Conservation (phyloP, 1,140 invertebrate species). For the Marisa cornuarietis region DNA sequence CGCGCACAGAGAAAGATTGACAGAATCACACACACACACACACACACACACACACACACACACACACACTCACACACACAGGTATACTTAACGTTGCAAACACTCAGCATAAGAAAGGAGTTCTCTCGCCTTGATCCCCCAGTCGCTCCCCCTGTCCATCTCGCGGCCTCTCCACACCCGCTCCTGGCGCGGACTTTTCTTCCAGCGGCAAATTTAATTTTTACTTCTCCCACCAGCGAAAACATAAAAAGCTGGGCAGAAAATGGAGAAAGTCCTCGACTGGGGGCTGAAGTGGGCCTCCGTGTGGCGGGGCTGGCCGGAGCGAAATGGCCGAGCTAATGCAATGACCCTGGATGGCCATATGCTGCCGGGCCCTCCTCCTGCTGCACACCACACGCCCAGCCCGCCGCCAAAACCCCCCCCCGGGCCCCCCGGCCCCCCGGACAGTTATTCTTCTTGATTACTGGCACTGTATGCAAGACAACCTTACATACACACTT, state of each 20-base stretch:
- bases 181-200: neutral
- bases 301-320: neutral
- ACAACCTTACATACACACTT: too few relatives aligned
- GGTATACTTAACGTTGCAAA: neutral
- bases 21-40: neutral
- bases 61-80: neutral
- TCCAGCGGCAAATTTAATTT: slow-evolving; percentile 21
- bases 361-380: slow-evolving; percentile 15
- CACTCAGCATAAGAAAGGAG: neutral
- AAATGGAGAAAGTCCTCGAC: slow-evolving; percentile 27
- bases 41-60: slow-evolving; percentile 3
- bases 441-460: too few relatives aligned
- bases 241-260: slow-evolving; percentile 17
- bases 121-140: neutral
- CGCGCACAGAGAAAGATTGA: neutral
- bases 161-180: neutral
- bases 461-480: too few relatives aligned
- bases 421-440: too few relatives aligned
- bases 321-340: slow-evolving; percentile 25
- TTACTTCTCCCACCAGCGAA: slow-evolving; percentile 3
- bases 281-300: neutral
- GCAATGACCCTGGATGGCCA: slow-evolving; percentile 17
- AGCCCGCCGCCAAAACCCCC: too few relatives aligned
- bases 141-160: neutral
- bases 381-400: too few relatives aligned